Conservation (phyloP, 2,113 vertebrate species). For the Hippocampus guttulatus region DNA sequence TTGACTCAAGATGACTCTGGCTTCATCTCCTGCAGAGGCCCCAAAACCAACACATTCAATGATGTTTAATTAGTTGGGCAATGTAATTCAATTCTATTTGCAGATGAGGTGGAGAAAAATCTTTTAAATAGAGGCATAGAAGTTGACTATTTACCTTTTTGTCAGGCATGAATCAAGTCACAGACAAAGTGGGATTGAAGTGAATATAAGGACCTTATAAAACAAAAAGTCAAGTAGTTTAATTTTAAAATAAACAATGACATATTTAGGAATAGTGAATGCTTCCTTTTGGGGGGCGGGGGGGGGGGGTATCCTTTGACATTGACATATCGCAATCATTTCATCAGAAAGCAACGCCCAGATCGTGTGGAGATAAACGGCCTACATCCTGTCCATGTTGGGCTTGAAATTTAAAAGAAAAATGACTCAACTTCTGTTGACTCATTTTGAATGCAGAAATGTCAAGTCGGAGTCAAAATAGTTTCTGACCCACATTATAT, state of each 20-base stretch:
- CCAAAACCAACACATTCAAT: constrained; percentile 15
- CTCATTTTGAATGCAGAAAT: not conserved
- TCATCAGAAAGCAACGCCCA: not conserved
- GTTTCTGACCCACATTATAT: not conserved
- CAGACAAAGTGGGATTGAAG: not conserved
- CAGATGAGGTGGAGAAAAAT: not conserved
- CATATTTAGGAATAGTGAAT: not conserved
- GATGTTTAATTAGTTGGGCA: constrained; percentile 11
- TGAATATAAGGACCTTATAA: not conserved
- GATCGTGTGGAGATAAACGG: not conserved
- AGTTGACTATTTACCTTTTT: not conserved
- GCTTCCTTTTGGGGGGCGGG: not conserved
- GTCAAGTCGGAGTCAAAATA: not conserved
- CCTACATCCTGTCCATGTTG: not conserved
- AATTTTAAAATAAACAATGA: not conserved
- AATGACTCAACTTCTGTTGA: not conserved
- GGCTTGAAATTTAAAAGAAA: not conserved
- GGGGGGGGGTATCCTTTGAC: not conserved
- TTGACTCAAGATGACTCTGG: constrained; percentile 7
- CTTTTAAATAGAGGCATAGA: not conserved
- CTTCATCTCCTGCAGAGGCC: not conserved
- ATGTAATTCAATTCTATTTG: constrained; percentile 7
- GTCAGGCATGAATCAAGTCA: not conserved
- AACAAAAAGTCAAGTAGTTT: not conserved
- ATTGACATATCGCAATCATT: not conserved